Evolutionary conservation across 2,797 vertebrate species (phyloP).

Genomic region (Bucorvus abyssinicus): DNA sequence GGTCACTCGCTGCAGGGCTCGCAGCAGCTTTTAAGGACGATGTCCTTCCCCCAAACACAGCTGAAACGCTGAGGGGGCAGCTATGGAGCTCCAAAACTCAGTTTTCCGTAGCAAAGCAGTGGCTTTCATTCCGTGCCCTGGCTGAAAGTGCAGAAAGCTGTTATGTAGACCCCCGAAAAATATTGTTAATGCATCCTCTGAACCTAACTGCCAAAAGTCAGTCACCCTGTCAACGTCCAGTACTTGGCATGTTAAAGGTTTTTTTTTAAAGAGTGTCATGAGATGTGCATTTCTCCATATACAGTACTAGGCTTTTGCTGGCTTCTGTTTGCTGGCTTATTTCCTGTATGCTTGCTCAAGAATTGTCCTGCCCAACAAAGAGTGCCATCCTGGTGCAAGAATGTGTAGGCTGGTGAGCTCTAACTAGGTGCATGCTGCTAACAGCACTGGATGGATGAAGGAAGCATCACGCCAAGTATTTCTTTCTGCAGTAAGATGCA

Average conservation of each 20-base stretch:
- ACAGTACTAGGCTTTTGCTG: neutral
- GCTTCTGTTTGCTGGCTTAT: neutral
- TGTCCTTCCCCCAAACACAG: neutral
- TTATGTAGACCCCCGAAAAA: fast-evolving
- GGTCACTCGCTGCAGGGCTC: neutral
- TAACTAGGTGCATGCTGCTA: neutral
- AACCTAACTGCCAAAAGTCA: neutral
- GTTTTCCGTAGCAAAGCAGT: neutral
- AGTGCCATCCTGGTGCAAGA: neutral
- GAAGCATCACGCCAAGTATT: neutral
- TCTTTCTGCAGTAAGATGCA: conserved; percentile 85
- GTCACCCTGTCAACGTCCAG: fast-evolving
- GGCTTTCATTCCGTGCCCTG: neutral
- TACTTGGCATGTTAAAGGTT: neutral
- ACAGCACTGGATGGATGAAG: neutral
- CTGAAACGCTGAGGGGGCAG: neutral
- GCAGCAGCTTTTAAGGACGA: fast-evolving
- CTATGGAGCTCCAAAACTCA: fast-evolving
- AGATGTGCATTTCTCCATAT: fast-evolving
- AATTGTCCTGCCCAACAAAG: neutral
- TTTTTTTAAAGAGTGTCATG: neutral
- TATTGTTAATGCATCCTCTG: neutral
- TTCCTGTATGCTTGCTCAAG: neutral
- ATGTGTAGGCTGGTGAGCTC: neutral
- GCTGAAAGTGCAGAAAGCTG: neutral